phyloP scores from a whole-genome alignment of 2,888 invertebrate genomes.

The Silvanus unidentatus region DNA sequence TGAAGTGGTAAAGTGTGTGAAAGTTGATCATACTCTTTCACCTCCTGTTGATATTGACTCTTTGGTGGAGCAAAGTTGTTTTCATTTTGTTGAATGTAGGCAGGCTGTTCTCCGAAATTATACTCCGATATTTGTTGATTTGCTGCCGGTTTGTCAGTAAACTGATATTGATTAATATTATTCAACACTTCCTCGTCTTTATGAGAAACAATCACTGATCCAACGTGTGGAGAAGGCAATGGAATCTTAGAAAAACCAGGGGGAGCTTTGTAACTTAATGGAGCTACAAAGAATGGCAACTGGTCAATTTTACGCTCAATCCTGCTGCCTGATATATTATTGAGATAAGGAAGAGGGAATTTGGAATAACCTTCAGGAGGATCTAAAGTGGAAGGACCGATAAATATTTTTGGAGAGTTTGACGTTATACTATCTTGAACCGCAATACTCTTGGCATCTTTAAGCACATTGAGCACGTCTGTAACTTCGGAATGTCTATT shows the following conservation, averaged over 20 bases:
- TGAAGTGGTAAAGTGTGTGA: not conserved
- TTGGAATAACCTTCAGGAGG: constrained; percentile 69
- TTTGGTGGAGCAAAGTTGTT: too few species aligned
- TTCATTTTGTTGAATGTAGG: too few species aligned
- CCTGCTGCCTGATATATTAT: constrained; percentile 61
- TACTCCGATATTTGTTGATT: too few species aligned
- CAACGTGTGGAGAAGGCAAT: constrained; percentile 80
- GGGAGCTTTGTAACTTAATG: constrained; percentile 77
- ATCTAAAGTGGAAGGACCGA: constrained; percentile 70
- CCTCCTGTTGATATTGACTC: too few species aligned
- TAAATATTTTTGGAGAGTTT: constrained; percentile 69
- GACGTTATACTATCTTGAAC: constrained; percentile 70
- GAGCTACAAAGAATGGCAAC: constrained; percentile 79
- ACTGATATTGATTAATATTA: constrained; percentile 5
- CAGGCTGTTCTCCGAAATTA: too few species aligned
- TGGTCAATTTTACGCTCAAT: constrained; percentile 67
- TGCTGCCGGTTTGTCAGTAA: not conserved
- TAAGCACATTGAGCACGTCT: constrained; percentile 65
- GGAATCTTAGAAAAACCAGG: constrained; percentile 79
- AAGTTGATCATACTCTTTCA: too few species aligned
- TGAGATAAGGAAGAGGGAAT: constrained; percentile 78
- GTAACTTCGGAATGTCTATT: constrained; percentile 55
- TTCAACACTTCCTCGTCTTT: constrained; percentile 16
- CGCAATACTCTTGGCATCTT: constrained; percentile 66
- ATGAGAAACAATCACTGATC: constrained; percentile 66